Base-by-base conservation (phyloP, 1,140 invertebrate genomes). In the Galendromus occidentalis region DNA sequence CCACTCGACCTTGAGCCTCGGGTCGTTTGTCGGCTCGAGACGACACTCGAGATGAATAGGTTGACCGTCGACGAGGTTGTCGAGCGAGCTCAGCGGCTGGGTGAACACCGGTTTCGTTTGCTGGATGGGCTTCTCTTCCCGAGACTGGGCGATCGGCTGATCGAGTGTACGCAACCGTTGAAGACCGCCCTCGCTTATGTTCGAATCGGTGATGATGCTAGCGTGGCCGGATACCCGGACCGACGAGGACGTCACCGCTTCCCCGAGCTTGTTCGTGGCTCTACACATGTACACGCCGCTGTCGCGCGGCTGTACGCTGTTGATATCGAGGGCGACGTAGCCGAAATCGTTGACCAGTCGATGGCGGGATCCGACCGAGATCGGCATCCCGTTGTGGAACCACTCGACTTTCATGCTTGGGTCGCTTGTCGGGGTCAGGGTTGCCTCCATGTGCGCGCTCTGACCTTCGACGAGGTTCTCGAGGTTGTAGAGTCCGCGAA, bases 321-420 rank as follows among this genome's bases (percentile, higher is more conserved):
- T 68, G 66, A 82, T 79, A 67, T 82, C 80, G 28, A 82, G 68
- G 20, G 77, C 74, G 9, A 81, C 79, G 71, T 77, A 79, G 22
- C 80, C 79, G 74, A 81, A 81, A 71, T 82, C 80, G 69, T 77
- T 76, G 47, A 76, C 75, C 28, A 80, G 80, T 45, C 77, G 77
- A 72, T 80, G 82, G 18, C 82, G 75, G 71, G 81, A 79, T 63
- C 81, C 82, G 72, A 59, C 51, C 2, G 51, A 25, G 70, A 96
- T 84, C 1, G 91, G 89, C 71, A 82, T 81, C 65, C 91, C 91
- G 77, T 96, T 91, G 73, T 87, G 85, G 75, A 82, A 93, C 92
- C 92, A 96, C 78, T 95, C 91, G 22, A 97, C 88, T 66, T 85
- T 83, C 87, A 96, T 90, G 0, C 88, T 91, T 5, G 89, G 87